Evolutionary conservation across 2,888 invertebrate genomes (phyloP).

Genomic region (Sepiola atlantica): DNA sequence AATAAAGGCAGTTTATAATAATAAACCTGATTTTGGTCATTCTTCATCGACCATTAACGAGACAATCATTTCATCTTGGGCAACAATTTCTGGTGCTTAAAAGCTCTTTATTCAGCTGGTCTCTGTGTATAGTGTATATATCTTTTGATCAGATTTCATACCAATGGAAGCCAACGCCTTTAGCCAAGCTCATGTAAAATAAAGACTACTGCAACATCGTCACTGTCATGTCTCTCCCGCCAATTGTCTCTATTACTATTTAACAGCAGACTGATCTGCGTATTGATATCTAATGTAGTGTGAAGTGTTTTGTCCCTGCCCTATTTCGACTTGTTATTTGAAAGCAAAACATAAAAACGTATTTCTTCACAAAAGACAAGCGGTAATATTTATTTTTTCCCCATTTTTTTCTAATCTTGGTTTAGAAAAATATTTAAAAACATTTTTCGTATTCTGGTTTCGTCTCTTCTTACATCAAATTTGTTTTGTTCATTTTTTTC

Average conservation of each 20-base stretch:
- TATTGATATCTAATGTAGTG: constrained; percentile 13
- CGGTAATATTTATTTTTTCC: not conserved
- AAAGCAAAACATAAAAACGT: not conserved
- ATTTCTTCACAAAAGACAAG: not conserved
- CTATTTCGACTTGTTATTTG: not conserved
- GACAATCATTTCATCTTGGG: not conserved
- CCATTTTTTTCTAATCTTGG: not conserved
- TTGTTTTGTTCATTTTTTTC: not conserved
- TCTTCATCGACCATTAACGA: too few species aligned
- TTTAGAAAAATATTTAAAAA: not conserved
- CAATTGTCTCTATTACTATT: not conserved
- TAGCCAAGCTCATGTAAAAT: not conserved
- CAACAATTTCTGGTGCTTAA: not conserved
- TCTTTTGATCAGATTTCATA: not conserved
- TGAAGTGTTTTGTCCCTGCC: not conserved
- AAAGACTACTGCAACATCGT: not conserved
- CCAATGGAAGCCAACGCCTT: not conserved
- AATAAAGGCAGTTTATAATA: too few species aligned
- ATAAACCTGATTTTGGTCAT: too few species aligned
- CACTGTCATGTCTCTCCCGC: not conserved
- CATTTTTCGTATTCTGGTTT: not conserved
- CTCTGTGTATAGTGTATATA: not conserved
- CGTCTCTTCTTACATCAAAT: not conserved
- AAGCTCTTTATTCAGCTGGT: not conserved
- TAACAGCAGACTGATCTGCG: not conserved